Percentiles rank a stretch among this genome's conserved stretches.
These are phyloP conservation scores for Neelides folsomi DNA, from an alignment of 2,888 invertebrate genomes.

Conservation along the genomic window DNA sequence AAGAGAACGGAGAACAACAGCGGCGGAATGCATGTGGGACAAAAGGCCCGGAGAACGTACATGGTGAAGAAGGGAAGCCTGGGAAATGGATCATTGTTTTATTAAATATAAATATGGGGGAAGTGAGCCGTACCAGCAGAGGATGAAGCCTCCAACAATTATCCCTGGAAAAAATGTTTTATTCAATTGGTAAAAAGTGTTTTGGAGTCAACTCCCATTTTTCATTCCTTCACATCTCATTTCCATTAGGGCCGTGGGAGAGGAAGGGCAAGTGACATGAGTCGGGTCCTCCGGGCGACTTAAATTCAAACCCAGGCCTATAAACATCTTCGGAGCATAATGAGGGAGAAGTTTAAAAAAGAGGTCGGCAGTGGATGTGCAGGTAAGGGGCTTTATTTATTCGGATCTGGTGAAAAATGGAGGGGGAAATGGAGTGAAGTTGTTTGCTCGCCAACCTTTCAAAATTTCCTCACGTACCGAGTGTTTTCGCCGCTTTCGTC, in stretches of 20 bases:
- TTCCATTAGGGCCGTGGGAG: neutral
- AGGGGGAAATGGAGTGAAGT: neutral
- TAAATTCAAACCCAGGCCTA: too few relatives aligned
- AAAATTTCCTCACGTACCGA: slow-evolving; percentile 44
- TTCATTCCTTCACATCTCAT: neutral
- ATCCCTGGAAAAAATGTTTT: slow-evolving; percentile 42
- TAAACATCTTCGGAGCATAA: too few relatives aligned
- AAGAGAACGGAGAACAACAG: slow-evolving; percentile 80
- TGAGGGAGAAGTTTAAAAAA: too few relatives aligned
- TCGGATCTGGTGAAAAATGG: too few relatives aligned
- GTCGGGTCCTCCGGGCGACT: neutral
- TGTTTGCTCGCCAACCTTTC: neutral
- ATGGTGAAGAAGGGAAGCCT: slow-evolving; percentile 96
- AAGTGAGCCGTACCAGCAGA: slow-evolving; percentile 58
- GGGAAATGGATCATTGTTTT: slow-evolving; percentile 14
- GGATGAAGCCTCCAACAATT: slow-evolving; percentile 91
- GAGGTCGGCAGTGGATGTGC: too few relatives aligned
- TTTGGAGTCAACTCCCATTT: neutral
- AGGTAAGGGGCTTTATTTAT: too few relatives aligned
- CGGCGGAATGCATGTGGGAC: slow-evolving; percentile 67
- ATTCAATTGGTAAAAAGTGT: neutral
- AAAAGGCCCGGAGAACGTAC: slow-evolving; percentile 79
- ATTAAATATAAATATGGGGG: neutral
- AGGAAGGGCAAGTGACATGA: too few relatives aligned
- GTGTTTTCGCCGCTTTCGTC: slow-evolving; percentile 90